Conservation (phyloP, 1,140 invertebrate species). For the Melipona quadrifasciata region DNA sequence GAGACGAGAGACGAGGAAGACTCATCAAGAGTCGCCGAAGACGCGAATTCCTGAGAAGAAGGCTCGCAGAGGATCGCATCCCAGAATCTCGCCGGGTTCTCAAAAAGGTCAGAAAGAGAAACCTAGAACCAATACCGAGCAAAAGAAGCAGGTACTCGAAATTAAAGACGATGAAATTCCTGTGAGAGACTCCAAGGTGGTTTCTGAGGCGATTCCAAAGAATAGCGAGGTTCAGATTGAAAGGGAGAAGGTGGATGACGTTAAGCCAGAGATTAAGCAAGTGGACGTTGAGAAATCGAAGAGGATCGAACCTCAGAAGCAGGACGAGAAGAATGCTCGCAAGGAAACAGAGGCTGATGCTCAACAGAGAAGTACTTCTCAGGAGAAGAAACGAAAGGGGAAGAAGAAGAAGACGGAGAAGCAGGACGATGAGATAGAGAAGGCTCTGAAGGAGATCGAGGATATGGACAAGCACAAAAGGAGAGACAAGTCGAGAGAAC, state of each 20-base stretch:
- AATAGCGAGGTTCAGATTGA: neutral
- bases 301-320: neutral
- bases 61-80: slow-evolving; percentile 21
- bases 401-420: slow-evolving; percentile 81
- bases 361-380: slow-evolving; percentile 4
- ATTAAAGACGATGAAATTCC: slow-evolving; percentile 9
- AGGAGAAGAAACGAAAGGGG: slow-evolving; percentile 77
- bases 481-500: slow-evolving; percentile 69
- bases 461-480: slow-evolving; percentile 80
- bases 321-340: slow-evolving; percentile 10
- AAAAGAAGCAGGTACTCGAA: neutral
- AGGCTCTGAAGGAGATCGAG: slow-evolving; percentile 83
- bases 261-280: slow-evolving; percentile 25
- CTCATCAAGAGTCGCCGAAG: slow-evolving; percentile 23
- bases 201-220: neutral
- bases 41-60: slow-evolving; percentile 28
- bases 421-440: slow-evolving; percentile 84
- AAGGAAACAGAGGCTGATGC: slow-evolving; percentile 13
- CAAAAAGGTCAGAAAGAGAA: slow-evolving; percentile 35
- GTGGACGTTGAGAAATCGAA: neutral
- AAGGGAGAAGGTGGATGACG: slow-evolving; percentile 11
- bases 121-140: neutral
- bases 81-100: neutral
- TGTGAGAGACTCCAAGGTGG: neutral
- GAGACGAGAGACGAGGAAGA: slow-evolving; percentile 67